These are phyloP conservation scores for Sapayoa aenigma DNA, from an alignment of 2,113 vertebrate genomes.

Conservation along the genomic window DNA sequence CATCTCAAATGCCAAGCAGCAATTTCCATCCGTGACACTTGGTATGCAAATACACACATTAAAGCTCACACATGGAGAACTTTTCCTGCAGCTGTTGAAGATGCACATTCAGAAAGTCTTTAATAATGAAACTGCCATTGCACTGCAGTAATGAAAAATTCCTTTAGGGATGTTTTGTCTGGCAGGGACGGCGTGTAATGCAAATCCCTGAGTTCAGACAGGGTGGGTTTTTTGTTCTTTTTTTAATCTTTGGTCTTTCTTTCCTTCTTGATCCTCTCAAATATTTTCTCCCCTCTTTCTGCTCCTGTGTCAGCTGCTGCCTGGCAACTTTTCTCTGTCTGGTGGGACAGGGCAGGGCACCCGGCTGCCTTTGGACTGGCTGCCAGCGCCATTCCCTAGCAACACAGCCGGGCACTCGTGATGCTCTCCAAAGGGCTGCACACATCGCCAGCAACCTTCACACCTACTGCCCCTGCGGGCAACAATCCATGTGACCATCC, in stretches of 20 bases:
- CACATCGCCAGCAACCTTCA: background rate
- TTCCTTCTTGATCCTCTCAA: background rate
- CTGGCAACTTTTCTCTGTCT: conserved; percentile 72
- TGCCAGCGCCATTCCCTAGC: conserved; percentile 67
- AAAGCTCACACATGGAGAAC: conserved; percentile 38
- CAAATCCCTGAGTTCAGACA: background rate
- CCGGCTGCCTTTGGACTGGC: background rate
- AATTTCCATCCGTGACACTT: background rate
- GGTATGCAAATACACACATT: background rate
- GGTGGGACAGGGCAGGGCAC: conserved; percentile 54
- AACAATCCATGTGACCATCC: background rate
- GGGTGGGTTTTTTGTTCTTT: background rate
- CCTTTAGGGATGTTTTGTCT: conserved; percentile 19
- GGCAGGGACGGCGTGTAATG: background rate
- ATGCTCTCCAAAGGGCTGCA: conserved; percentile 27
- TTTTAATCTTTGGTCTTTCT: conserved; percentile 15
- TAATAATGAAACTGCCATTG: conserved; percentile 15
- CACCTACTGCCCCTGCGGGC: background rate
- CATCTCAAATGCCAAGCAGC: background rate
- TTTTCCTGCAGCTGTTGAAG: conserved; percentile 38
- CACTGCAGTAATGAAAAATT: conserved; percentile 32
- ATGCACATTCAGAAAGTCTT: conserved; percentile 11
- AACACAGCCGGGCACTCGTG: conserved; percentile 24
- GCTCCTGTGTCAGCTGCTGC: conserved; percentile 65
- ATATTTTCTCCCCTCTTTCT: conserved; percentile 31